These are phyloP conservation scores for Elaphurus davidianus DNA, from an alignment of 2,113 vertebrate species.

Conservation along the genomic window DNA sequence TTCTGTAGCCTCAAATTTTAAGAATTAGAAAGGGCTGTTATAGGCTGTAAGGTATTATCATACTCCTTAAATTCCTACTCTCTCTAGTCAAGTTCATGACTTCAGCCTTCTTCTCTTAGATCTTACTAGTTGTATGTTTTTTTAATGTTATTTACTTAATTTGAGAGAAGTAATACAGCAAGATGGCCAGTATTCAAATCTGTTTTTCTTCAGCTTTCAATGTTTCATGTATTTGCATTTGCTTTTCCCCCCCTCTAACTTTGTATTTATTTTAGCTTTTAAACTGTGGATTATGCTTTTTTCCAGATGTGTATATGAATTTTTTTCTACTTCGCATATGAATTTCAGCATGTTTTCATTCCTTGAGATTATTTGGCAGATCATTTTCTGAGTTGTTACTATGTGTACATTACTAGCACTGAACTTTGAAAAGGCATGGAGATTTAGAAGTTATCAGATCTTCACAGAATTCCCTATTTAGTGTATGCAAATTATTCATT, in stretches of 20 bases:
- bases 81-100: neutral
- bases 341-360: neutral
- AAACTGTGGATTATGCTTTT: neutral
- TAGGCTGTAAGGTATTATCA: neutral
- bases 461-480: neutral
- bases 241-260: no score
- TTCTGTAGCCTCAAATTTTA: neutral
- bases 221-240: neutral
- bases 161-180: neutral
- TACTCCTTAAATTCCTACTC: neutral
- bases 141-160: neutral
- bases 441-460: neutral
- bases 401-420: neutral
- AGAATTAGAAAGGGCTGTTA: neutral
- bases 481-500: neutral
- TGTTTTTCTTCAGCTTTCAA: neutral
- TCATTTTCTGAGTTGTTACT: neutral
- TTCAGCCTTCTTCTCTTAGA: neutral
- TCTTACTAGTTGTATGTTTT: neutral
- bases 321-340: neutral
- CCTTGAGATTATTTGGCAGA: neutral
- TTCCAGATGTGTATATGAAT: neutral
- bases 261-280: conserved; percentile 27
- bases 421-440: neutral
- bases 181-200: neutral